A percentile compares a stretch with the other conserved stretches of the same genome.
These are phyloP conservation scores for Lissocephala sabroskyi DNA, from an alignment of 2,888 invertebrate genomes.

Conservation along the genomic window DNA sequence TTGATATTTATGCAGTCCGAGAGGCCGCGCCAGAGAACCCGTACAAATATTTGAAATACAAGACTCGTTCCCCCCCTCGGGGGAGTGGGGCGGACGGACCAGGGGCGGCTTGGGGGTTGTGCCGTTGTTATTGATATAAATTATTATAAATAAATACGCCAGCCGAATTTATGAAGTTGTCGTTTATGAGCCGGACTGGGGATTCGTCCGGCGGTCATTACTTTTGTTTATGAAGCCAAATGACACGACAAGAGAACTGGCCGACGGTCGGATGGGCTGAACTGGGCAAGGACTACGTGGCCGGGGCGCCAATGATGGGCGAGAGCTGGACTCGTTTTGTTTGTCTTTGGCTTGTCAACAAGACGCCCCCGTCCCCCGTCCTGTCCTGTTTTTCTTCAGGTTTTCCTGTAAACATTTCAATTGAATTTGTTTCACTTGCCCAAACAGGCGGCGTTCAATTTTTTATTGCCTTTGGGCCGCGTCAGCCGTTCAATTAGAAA, in stretches of 20 bases:
- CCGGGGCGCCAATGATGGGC: conserved; percentile 40
- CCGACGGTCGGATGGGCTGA: no score
- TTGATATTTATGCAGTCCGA: conserved; percentile 33
- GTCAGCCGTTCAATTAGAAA: conserved; percentile 42
- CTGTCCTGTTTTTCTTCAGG: conserved; percentile 45
- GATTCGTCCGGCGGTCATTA: conserved; percentile 39
- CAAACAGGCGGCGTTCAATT: conserved; percentile 15
- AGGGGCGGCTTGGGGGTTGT: conserved; percentile 12
- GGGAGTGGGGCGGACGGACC: conserved; percentile 13
- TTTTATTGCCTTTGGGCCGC: conserved; percentile 40
- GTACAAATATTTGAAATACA: conserved; percentile 34
- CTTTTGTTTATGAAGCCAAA: conserved; percentile 52
- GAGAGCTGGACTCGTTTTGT: conserved; percentile 42
- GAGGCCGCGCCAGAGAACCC: conserved; percentile 24
- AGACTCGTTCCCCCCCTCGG: no score
- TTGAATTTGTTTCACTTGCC: conserved; percentile 61
- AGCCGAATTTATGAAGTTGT: conserved; percentile 60
- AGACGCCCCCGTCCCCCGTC: conserved; percentile 20
- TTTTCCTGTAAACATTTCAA: conserved; percentile 52
- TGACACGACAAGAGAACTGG: no score
- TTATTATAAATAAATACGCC: conserved; percentile 68
- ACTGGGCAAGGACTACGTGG: conserved; percentile 4
- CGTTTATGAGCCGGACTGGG: conserved; percentile 21
- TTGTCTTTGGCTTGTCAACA: conserved; percentile 56
- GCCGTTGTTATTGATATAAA: conserved; percentile 60